Conservation (phyloP, 2,113 vertebrate genomes). For the Nematolebias whitei region DNA sequence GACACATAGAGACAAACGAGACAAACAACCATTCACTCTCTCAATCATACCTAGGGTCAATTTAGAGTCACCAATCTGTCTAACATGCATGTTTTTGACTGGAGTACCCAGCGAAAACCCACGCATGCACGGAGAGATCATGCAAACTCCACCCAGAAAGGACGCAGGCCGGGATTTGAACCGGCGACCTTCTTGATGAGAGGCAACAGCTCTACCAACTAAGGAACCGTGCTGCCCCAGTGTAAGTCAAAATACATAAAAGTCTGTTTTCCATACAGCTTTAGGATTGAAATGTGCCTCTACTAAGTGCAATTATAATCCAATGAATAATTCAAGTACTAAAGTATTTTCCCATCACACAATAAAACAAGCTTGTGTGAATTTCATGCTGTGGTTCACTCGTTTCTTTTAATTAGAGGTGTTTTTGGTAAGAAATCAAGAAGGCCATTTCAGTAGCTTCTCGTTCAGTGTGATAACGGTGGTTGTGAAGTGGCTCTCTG, state of each 20-base stretch:
- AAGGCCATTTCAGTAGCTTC: slow-evolving; percentile 70
- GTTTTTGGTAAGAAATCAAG: slow-evolving; percentile 23
- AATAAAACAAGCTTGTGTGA: slow-evolving; percentile 40
- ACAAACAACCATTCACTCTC: no score
- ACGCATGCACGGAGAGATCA: no score
- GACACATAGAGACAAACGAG: no score
- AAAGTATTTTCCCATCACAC: slow-evolving; percentile 8
- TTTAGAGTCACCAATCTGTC: no score
- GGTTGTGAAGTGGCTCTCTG: slow-evolving; percentile 74
- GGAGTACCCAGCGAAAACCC: no score
- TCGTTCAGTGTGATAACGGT: slow-evolving; percentile 78
- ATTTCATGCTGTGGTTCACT: slow-evolving; percentile 52
- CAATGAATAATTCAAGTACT: slow-evolving; percentile 56
- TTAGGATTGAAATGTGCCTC: slow-evolving; percentile 25
- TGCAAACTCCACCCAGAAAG: no score
- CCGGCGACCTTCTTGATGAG: no score
- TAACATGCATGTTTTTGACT: no score
- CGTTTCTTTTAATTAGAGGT: background rate
- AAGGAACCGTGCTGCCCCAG: no score
- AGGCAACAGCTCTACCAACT: no score
- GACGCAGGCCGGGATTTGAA: no score
- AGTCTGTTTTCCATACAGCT: slow-evolving; percentile 39
- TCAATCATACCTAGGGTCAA: no score
- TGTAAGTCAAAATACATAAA: slow-evolving; percentile 42
- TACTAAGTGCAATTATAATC: slow-evolving; percentile 29